Conservation (phyloP, 2,113 vertebrate species). For the Bagarius yarrelli region DNA sequence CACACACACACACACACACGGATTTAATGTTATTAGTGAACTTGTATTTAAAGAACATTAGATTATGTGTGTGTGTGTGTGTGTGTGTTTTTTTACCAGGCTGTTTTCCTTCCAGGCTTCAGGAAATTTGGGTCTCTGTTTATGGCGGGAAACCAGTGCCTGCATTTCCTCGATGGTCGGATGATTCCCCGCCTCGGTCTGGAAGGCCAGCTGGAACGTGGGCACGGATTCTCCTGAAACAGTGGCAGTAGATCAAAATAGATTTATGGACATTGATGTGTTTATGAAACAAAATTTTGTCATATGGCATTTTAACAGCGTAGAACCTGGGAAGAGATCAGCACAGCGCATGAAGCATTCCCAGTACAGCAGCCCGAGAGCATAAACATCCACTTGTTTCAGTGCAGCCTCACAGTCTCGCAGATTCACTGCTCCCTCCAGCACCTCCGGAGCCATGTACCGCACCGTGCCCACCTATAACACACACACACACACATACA, state of each 20-base stretch:
- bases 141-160: constrained; percentile 94
- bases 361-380: constrained; percentile 92
- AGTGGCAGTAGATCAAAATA: background rate
- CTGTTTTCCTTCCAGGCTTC: constrained; percentile 99
- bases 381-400: constrained; percentile 96
- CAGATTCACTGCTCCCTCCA: constrained; percentile 93
- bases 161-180: constrained; percentile 99
- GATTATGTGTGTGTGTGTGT: background rate
- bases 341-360: constrained; percentile 94
- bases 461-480: constrained; percentile 90
- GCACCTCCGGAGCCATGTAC: constrained; percentile 95
- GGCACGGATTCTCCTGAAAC: constrained; percentile 68
- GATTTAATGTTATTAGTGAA: background rate
- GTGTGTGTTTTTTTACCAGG: constrained; percentile 74
- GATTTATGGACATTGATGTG: background rate
- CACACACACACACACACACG: constrained; percentile 3
- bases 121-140: constrained; percentile 96
- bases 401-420: constrained; percentile 91
- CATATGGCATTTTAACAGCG: background rate
- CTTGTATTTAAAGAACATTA: background rate
- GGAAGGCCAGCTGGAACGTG: constrained; percentile 74
- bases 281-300: background rate
- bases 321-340: constrained; percentile 90
- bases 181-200: constrained; percentile 80
- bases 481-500: constrained; percentile 32